These are phyloP conservation scores for Clarias pachynema DNA, from an alignment of 2,797 vertebrate species.

Conservation along the genomic window DNA sequence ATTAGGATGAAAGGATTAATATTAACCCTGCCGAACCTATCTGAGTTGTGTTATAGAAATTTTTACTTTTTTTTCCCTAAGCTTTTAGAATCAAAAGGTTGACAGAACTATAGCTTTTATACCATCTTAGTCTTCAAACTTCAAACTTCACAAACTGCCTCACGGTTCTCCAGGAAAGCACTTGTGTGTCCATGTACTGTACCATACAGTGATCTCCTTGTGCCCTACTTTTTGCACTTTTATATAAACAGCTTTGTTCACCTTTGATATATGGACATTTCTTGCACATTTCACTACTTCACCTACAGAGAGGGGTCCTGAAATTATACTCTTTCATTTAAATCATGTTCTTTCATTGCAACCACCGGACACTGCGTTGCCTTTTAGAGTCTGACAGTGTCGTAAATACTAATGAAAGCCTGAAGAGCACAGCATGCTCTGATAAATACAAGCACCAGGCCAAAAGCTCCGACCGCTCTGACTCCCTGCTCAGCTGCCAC, in stretches of 20 bases:
- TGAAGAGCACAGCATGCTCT: slow-evolving; percentile 49
- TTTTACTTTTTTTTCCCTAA: background rate
- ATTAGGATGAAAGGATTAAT: background rate
- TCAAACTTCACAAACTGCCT: background rate
- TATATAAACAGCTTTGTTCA: slow-evolving; percentile 11
- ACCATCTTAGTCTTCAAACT: background rate
- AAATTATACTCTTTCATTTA: slow-evolving; percentile 26
- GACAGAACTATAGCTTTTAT: background rate
- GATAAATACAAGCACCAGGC: slow-evolving; percentile 37
- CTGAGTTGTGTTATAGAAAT: background rate
- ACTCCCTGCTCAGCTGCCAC: slow-evolving; percentile 33
- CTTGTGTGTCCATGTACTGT: background rate
- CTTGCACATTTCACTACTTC: slow-evolving; percentile 45
- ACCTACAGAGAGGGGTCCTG: slow-evolving; percentile 34
- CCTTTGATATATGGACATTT: slow-evolving; percentile 43
- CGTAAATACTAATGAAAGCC: slow-evolving; percentile 62
- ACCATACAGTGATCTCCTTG: background rate
- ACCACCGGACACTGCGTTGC: slow-evolving; percentile 44
- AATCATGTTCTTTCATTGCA: slow-evolving; percentile 56
- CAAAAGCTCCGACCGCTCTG: slow-evolving; percentile 15
- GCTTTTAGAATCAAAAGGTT: background rate
- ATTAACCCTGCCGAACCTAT: too few species aligned
- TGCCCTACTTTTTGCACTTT: background rate
- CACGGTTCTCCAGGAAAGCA: background rate
- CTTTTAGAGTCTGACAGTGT: slow-evolving; percentile 50